Evolutionary conservation across 1,140 invertebrate genomes (phyloP).

Genomic region (Sweltsa coloradensis): DNA sequence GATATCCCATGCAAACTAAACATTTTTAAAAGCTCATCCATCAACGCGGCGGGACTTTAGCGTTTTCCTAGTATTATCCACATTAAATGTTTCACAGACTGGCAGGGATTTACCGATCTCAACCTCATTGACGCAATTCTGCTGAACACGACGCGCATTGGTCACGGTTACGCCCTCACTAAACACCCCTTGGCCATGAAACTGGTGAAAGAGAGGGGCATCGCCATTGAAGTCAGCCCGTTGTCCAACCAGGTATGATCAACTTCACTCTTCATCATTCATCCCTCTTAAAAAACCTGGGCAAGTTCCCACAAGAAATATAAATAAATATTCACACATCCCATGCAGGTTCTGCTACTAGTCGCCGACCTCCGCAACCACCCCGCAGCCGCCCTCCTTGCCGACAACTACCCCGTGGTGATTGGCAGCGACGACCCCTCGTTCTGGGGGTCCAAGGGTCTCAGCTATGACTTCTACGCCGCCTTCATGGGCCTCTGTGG

Average conservation of each 20-base stretch:
- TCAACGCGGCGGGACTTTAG: no score
- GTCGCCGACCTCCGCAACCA: slow-evolving; percentile 70
- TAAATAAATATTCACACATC: no score
- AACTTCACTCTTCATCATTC: no score
- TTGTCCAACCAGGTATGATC: slow-evolving; percentile 42
- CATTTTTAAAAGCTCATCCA: no score
- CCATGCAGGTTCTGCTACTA: slow-evolving; percentile 65
- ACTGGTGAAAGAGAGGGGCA: slow-evolving; percentile 42
- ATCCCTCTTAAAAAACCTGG: no score
- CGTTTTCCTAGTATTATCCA: no score
- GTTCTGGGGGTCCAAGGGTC: slow-evolving; percentile 55
- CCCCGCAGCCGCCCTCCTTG: slow-evolving; percentile 50
- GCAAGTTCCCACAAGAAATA: no score
- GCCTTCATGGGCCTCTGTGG: slow-evolving; percentile 69
- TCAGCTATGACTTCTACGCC: slow-evolving; percentile 74
- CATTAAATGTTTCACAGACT: no score
- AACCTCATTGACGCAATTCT: slow-evolving; percentile 70
- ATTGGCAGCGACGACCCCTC: slow-evolving; percentile 68
- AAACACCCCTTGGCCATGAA: slow-evolving; percentile 62
- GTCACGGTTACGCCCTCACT: slow-evolving; percentile 54
- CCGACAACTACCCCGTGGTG: slow-evolving; percentile 41
- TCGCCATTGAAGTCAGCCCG: slow-evolving; percentile 71
- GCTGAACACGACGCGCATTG: slow-evolving; percentile 58
- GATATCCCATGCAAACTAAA: no score
- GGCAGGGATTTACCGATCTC: slow-evolving; percentile 41